These are phyloP conservation scores for Aplysina aerophoba DNA, from an alignment of 37 sponge, comb jelly and placozoan genomes.

Conservation along the genomic window DNA sequence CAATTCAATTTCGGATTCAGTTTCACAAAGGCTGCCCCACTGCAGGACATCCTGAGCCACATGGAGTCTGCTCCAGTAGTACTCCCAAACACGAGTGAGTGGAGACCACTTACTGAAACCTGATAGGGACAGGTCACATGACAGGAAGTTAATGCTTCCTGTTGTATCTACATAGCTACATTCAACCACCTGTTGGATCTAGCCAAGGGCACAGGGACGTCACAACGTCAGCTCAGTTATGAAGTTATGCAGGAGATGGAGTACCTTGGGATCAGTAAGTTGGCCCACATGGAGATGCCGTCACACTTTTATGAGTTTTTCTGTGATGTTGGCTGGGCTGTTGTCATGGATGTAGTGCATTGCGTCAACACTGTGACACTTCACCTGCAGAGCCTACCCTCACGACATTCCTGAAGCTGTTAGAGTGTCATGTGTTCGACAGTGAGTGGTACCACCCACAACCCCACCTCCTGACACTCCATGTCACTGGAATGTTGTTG, in stretches of 20 bases:
- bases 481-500: neutral
- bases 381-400: conserved; percentile 43
- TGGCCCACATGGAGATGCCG: neutral
- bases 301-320: neutral
- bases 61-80: conserved; percentile 51
- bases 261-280: conserved; percentile 56
- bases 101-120: neutral
- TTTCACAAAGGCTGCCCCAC: too few species aligned
- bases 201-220: neutral
- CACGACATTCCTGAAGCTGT: conserved; percentile 40
- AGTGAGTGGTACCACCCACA: neutral
- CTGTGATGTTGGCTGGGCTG: neutral
- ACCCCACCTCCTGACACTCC: too few species aligned
- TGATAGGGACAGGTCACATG: too few species aligned
- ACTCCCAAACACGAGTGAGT: conserved; percentile 53
- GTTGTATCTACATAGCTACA: conserved; percentile 42
- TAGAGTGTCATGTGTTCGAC: neutral
- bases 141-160: neutral
- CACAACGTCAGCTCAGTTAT: neutral
- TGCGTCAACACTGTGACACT: neutral
- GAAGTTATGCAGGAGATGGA: conserved; percentile 56
- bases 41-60: conserved; percentile 38
- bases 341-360: neutral
- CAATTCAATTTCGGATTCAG: too few species aligned
- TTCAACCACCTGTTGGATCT: conserved; percentile 45